Base-by-base conservation (phyloP, 2,888 invertebrate species). In the Ichneumoninae sp. region DNA sequence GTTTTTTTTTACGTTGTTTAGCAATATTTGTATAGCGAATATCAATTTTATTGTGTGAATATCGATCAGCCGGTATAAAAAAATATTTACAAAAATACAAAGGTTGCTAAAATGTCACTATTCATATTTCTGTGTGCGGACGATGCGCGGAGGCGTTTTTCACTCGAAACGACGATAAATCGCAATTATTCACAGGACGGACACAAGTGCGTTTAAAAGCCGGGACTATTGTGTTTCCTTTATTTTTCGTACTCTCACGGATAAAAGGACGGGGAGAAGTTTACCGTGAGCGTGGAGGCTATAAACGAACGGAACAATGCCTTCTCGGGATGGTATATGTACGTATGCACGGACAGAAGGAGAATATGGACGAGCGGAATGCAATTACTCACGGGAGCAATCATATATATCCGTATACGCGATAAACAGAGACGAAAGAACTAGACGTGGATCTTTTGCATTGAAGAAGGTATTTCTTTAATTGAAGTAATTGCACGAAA, bases 401-500 rank as follows among this genome's bases (percentile, higher is more conserved):
- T 87, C 86, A 87, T 87, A 87, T 84, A 79, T 81, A 65, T 69
- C 63, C 70, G 57, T 54, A 60, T 57, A 66, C 80, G 69, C 78
- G 36, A 68, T 60, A 60, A 52, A 68, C 66, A 70, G 71, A 63
- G 65, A 80, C 44, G 81, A 78, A 52, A 69, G 71, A 76, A 73
- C 50, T 69, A 74, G 65, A 78, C 70, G 66, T 78, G 81, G 8
- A 16, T 63, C 63, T 82, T 89, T 88, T 86, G 77, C 85, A 86
- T 89, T 85, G 86, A 88, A 88, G 71, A 81, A 47, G 85, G 85
- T 77, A 87, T 89, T 87, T 89, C 88, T 86, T 76, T 88, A 88
- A 89, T 90, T 88, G 88, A 83, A 71, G 83, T 89, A 89, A 90
- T 91, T 89, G 87, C 87, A 87, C 80, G 87, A 88, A 88, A 89